These are phyloP conservation scores for Balearica regulorum DNA, from an alignment of 2,797 vertebrate genomes.

Conservation along the genomic window DNA sequence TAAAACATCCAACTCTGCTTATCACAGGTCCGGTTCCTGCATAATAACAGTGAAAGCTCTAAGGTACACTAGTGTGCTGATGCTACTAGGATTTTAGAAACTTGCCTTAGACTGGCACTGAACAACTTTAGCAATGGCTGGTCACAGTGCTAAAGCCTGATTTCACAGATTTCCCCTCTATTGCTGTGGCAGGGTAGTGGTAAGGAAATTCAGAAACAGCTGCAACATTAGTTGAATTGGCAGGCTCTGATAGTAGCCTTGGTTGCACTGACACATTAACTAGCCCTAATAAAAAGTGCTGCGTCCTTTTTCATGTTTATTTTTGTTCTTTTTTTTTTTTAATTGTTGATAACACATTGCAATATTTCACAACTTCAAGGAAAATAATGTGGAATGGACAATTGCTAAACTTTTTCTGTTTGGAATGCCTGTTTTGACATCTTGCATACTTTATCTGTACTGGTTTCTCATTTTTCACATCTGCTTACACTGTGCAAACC, in stretches of 20 bases:
- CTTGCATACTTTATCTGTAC: neutral
- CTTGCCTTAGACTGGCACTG: neutral
- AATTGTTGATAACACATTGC: neutral
- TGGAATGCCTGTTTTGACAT: neutral
- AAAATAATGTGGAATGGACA: neutral
- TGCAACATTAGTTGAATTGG: neutral
- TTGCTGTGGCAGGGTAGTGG: neutral
- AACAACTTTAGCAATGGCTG: neutral
- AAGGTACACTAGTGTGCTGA: neutral
- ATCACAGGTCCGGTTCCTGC: neutral
- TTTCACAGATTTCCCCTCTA: neutral
- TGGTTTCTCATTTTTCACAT: neutral
- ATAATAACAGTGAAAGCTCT: neutral
- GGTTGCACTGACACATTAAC: neutral
- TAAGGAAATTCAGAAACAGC: neutral
- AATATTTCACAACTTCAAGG: neutral
- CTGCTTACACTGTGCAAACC: neutral
- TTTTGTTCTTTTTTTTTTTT: neutral
- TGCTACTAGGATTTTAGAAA: neutral
- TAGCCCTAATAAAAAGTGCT: neutral
- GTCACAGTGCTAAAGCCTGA: neutral
- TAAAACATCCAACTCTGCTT: neutral
- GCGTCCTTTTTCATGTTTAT: neutral
- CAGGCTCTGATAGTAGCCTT: neutral
- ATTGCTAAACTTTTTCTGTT: neutral